These are phyloP conservation scores for Camponotus pennsylvanicus DNA, from an alignment of 1,140 invertebrate genomes.

Conservation along the genomic window DNA sequence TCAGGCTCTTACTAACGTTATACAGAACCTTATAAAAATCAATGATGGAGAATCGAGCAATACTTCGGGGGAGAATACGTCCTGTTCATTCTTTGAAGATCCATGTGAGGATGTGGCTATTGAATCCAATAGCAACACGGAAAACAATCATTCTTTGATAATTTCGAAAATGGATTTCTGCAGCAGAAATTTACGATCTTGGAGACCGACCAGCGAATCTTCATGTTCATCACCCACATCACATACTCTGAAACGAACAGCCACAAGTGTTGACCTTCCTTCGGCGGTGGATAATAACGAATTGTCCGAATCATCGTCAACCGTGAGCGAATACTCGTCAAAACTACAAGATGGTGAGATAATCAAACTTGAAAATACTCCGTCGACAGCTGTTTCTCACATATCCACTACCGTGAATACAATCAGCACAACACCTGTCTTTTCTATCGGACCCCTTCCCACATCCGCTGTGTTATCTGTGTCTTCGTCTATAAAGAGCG, in stretches of 20 bases:
- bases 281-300: not conserved
- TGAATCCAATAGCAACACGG: slow-evolving; percentile 63
- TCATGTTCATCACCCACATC: not conserved
- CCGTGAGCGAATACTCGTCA: not conserved
- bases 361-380: slow-evolving; percentile 30
- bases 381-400: not conserved
- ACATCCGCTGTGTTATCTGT: not conserved
- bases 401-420: not conserved
- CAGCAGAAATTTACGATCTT: not conserved
- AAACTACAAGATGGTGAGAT: slow-evolving; percentile 22
- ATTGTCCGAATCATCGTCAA: not conserved
- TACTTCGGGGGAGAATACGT: not conserved
- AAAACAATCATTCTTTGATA: slow-evolving; percentile 34
- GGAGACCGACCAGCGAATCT: not conserved
- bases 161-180: not conserved
- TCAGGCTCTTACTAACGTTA: slow-evolving; percentile 82
- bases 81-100: not conserved
- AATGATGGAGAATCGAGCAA: slow-evolving; percentile 72
- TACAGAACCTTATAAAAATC: slow-evolving; percentile 81
- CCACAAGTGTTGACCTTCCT: not conserved
- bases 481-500: slow-evolving; percentile 67
- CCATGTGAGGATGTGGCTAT: not conserved
- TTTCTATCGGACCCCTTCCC: slow-evolving; percentile 82
- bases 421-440: slow-evolving; percentile 72
- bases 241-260: slow-evolving; percentile 9